Evolutionary conservation across 2,888 invertebrate species (phyloP), one percentile per base, ranked within the genome.

Genomic region (Philhelius pedissequus): DNA sequence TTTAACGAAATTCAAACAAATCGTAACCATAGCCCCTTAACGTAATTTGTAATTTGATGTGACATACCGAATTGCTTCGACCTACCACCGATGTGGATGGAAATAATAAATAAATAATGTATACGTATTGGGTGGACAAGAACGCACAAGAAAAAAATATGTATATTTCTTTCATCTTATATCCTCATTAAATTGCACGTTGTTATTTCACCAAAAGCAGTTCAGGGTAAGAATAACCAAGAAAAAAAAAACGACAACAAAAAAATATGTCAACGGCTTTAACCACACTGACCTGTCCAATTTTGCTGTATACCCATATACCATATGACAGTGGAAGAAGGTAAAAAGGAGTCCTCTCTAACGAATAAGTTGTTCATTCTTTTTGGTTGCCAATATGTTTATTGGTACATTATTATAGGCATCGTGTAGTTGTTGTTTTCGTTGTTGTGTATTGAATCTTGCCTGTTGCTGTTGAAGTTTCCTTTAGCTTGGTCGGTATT

Each of bases 271-370:
- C 84, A 80, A 71, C 80, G 48, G 66, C 79, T 76, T 80, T 84
- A 80, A 76, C 80, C 75, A 84, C 68, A 84, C 84, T 84, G 84
- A 84, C 84, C 84, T 84, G 84, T 79, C 80, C 84, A 84, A 84
- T 62, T 80, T 80, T 48, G 71, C 48, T 62, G 79, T 70, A 56
- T 66, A 66, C 52, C 58, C 43, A 80, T 71, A 27, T 4, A 20
- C 4, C 69, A 11, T 35, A 22, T 38, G 35, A 20, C 27, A 43
- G 62, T 43, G 48, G 20, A 48, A 45, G 64, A 48, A 64, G 48
- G 48, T 32, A 48, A 48, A 22, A 45, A 48, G 66, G 20, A 48
- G 15, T 50, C 79, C 1, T 35, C 64, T 64, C 45, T 64, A 76
- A 71, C 70, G 84, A 84, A 84, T 84, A 76, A 84, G 84, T 84